phyloP scores from a whole-genome alignment of 2,797 vertebrate species.

The Dallia pectoralis region DNA sequence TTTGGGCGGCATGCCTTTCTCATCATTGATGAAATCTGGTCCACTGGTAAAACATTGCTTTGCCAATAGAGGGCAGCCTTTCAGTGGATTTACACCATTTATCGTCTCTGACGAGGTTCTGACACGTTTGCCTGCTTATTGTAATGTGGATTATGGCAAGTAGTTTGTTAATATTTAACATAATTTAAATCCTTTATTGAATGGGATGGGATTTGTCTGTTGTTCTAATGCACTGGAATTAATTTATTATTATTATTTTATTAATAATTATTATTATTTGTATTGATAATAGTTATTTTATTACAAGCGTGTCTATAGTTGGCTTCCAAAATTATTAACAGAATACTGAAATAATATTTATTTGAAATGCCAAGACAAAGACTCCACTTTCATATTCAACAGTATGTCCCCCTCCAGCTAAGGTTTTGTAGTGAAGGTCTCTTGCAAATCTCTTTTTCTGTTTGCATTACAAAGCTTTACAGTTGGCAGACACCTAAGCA shows the following conservation, averaged over 20 bases:
- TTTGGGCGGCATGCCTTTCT: background rate
- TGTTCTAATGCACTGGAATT: background rate
- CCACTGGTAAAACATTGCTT: background rate
- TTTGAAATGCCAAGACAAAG: background rate
- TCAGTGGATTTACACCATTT: background rate
- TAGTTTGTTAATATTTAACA: background rate
- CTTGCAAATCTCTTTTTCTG: background rate
- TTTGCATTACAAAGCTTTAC: conserved; percentile 6
- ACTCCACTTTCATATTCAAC: background rate
- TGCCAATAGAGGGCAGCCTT: conserved; percentile 8
- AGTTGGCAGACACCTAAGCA: background rate
- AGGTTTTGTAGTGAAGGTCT: background rate
- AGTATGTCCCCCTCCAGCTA: background rate
- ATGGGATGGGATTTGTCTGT: background rate
- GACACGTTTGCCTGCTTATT: background rate
- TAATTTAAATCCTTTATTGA: background rate
- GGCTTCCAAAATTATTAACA: background rate
- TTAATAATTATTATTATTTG: background rate
- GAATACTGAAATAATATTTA: background rate
- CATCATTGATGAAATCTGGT: background rate
- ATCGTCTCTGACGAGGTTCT: background rate
- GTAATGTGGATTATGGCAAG: background rate
- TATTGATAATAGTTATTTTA: background rate
- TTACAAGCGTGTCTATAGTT: background rate
- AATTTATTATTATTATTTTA: background rate